Percentiles rank a stretch among this genome's conserved stretches.
phyloP scores from a whole-genome alignment of 2,113 vertebrate genomes.

The Ceratotherium simum region DNA sequence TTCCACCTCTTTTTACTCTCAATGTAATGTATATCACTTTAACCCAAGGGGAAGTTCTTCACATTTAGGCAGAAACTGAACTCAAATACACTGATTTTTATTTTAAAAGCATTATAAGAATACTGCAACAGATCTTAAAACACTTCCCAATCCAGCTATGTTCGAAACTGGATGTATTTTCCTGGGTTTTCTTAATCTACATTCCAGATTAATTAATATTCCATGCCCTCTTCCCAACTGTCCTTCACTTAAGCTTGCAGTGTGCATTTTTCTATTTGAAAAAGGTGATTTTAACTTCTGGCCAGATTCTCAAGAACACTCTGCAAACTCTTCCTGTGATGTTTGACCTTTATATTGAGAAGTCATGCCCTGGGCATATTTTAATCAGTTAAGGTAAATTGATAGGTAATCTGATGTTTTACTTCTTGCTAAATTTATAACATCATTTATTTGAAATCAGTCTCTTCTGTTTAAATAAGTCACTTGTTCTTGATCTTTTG shows the following conservation, averaged over 20 bases:
- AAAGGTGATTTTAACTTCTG: not conserved
- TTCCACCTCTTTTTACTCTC: not conserved
- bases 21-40: not conserved
- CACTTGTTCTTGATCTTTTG: constrained; percentile 33
- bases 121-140: not conserved
- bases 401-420: constrained; percentile 8
- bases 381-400: constrained; percentile 53
- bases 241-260: not conserved
- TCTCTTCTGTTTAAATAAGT: constrained; percentile 57
- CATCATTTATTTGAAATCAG: constrained; percentile 33
- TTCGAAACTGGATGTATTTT: not conserved
- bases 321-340: not conserved
- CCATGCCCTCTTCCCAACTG: not conserved
- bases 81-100: not conserved
- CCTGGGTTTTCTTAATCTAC: not conserved
- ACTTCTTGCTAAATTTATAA: constrained; percentile 58
- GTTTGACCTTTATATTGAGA: constrained; percentile 10
- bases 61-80: not conserved
- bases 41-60: not conserved
- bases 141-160: not conserved
- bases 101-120: not conserved
- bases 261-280: not conserved
- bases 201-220: constrained; percentile 6
- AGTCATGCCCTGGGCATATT: constrained; percentile 12
- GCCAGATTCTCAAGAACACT: not conserved